These are phyloP conservation scores for Chelonus insularis DNA, from an alignment of 1,140 invertebrate genomes.

Conservation along the genomic window DNA sequence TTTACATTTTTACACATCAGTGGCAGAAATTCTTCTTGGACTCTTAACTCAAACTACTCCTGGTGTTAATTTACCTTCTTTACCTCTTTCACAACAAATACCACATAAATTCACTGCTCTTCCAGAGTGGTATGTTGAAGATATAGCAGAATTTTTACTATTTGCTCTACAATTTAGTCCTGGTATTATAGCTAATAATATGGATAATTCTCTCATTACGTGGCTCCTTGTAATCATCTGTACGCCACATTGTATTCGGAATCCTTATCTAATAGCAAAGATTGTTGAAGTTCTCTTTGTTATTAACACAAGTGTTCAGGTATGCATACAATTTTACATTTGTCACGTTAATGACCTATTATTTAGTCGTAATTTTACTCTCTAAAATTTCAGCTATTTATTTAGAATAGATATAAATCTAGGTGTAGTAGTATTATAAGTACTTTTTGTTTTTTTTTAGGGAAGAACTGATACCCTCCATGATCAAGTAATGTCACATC, in stretches of 20 bases:
- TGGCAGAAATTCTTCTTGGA: slow-evolving; percentile 76
- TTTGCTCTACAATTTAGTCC: slow-evolving; percentile 86
- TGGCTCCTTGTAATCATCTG: slow-evolving; percentile 90
- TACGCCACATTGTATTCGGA: slow-evolving; percentile 86
- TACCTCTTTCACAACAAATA: slow-evolving; percentile 65
- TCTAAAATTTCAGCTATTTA: too few species aligned
- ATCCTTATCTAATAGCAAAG: slow-evolving; percentile 95
- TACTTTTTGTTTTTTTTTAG: slow-evolving; percentile 49
- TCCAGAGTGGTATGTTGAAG: slow-evolving; percentile 96
- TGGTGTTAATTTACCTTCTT: slow-evolving; percentile 53
- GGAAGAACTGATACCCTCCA: slow-evolving; percentile 65
- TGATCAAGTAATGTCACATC: slow-evolving; percentile 78
- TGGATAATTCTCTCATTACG: slow-evolving; percentile 82
- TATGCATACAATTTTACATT: too few species aligned
- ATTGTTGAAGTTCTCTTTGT: slow-evolving; percentile 93
- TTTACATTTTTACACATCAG: slow-evolving; percentile 83
- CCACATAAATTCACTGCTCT: slow-evolving; percentile 81
- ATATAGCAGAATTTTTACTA: slow-evolving; percentile 92
- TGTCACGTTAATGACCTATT: too few species aligned
- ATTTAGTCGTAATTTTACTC: too few species aligned
- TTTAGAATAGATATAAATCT: too few species aligned
- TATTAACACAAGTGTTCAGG: slow-evolving; percentile 84
- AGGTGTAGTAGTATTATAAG: too few species aligned
- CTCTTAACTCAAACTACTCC: slow-evolving; percentile 63
- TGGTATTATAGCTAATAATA: slow-evolving; percentile 72